Evolutionary conservation across 92 coral and sea anemone genomes (phyloP), one percentile per base, ranked within the genome.

Genomic region (Anthopleura xanthogrammica): DNA sequence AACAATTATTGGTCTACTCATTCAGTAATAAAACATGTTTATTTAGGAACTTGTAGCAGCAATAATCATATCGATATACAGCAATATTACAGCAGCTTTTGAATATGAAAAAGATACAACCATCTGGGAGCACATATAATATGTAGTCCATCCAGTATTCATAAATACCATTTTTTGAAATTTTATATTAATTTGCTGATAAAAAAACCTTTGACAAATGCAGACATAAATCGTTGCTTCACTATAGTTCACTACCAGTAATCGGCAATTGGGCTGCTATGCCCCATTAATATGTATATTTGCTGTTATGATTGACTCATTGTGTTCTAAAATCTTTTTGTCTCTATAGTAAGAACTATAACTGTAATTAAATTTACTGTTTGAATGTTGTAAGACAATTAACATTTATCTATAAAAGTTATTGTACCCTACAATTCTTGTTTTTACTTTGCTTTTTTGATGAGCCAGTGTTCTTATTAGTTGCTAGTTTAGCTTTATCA

Each of bases 401-500:
- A 29, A 76, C 5, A n/a, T 14, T 39, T 6, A 54, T 41, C 19
- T 41, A 48, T 78, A 42, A n/a, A 78, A 39, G 43, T 79, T 75
- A 93, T 85, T 93, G 98, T 39, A 93, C 98, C 85, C 89, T 85
- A 82, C 98, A 93, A 86, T 93, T 93, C 80, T 93, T 85, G 77
- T 56, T 86, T 77, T 87, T 90, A 17, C 86, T 70, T 22, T 82
- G 91, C 89, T 92, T 92, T 74, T 92, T 85, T 24, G 42, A 12
- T 20, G 79, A 19, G 13, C 23, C 72, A 55, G 60, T 46, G 39
- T 78, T 78, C 52, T 68, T 68, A 36, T 68, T 68, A 29, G 75
- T 71, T 39, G 56, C 50, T 11, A 29, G 83, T 42, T 55, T 78
- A 43, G 83, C 57, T 41, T 78, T 85, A 11, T 46, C 57, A 42